Evolutionary conservation across 2,113 vertebrate genomes (phyloP).

Genomic region (Campylorhamphus procurvoides): DNA sequence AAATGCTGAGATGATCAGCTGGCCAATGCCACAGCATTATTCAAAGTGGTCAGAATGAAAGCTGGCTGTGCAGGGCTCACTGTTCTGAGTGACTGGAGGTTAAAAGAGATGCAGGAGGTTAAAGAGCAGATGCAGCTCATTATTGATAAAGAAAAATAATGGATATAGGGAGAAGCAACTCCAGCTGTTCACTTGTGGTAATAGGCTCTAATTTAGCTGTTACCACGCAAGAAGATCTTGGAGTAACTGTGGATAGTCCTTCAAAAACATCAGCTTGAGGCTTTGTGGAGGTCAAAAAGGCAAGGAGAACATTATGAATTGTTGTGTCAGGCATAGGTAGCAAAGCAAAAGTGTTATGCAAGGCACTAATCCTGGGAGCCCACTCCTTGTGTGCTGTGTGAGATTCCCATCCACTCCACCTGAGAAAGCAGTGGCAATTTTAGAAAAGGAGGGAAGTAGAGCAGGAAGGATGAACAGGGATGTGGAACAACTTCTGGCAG

Average conservation of each 20-base stretch:
- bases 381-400: neutral
- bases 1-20: neutral
- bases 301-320: neutral
- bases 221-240: neutral
- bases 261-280: neutral
- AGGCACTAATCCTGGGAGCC: neutral
- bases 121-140: neutral
- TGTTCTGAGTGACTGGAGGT: neutral
- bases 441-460: neutral
- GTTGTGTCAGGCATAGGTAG: neutral
- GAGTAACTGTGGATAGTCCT: neutral
- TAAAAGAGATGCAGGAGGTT: neutral
- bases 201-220: neutral
- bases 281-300: neutral
- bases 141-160: neutral
- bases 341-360: neutral
- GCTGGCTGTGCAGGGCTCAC: neutral
- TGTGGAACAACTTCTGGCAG: neutral
- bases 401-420: fast-evolving
- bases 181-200: neutral
- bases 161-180: neutral
- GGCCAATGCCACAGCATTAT: neutral
- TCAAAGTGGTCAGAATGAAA: neutral
- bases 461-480: neutral
- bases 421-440: neutral